These are phyloP conservation scores for Dendropsophus ebraccatus DNA, from an alignment of 2,113 vertebrate genomes.

Conservation along the genomic window DNA sequence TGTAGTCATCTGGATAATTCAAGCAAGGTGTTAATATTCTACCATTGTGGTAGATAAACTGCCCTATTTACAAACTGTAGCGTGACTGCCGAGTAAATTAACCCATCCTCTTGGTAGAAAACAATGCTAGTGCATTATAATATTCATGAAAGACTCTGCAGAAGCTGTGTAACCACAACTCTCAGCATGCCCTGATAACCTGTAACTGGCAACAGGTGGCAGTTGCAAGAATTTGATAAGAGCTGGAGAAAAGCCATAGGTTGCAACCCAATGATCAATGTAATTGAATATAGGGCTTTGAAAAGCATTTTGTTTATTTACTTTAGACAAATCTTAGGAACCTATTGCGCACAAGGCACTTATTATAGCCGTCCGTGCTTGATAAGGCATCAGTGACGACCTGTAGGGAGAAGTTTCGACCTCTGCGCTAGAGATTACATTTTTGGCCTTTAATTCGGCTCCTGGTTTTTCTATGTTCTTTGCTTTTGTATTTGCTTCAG, in stretches of 20 bases:
- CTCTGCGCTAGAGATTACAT: too few species aligned
- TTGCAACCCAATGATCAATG: background rate
- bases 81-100: background rate
- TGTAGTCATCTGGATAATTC: slow-evolving; percentile 31
- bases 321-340: too few species aligned
- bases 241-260: background rate
- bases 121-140: background rate
- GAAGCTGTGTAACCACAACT: background rate
- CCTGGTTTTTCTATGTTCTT: too few species aligned
- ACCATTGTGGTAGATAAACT: slow-evolving; percentile 20
- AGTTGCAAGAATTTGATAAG: background rate
- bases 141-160: background rate
- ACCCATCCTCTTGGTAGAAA: background rate
- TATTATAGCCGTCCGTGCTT: too few species aligned
- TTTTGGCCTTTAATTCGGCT: background rate
- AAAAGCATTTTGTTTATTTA: too few species aligned
- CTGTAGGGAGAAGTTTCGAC: too few species aligned
- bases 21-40: slow-evolving; percentile 33
- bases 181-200: background rate
- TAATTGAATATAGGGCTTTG: background rate
- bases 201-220: background rate
- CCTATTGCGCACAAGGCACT: too few species aligned
- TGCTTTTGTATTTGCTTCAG: too few species aligned
- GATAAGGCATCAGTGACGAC: too few species aligned
- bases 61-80: background rate